phyloP scores from a whole-genome alignment of 1,140 invertebrate genomes.

The Brachionus koreanus region DNA sequence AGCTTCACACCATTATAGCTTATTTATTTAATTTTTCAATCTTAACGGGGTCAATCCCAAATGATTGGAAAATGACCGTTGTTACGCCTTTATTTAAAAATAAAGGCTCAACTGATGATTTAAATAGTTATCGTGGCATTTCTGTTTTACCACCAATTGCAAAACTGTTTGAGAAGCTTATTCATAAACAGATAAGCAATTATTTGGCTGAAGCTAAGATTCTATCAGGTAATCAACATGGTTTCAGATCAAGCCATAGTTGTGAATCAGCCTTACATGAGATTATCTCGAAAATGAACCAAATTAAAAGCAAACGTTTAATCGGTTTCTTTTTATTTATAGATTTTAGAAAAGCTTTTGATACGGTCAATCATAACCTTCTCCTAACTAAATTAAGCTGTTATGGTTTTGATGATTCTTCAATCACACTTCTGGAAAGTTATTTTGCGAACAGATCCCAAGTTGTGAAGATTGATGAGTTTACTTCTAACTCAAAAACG shows the following conservation, averaged over 20 bases:
- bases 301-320: too few relatives aligned
- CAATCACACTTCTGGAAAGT: neutral
- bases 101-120: neutral
- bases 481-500: too few relatives aligned
- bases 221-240: neutral
- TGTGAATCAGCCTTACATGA: too few relatives aligned
- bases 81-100: neutral
- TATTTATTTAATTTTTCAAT: neutral
- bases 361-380: too few relatives aligned
- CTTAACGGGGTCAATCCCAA: neutral
- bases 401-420: too few relatives aligned
- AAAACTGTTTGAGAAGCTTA: neutral
- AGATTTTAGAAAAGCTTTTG: too few relatives aligned
- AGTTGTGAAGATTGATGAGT: too few relatives aligned
- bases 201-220: neutral
- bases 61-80: neutral
- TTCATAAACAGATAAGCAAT: neutral
- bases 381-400: too few relatives aligned
- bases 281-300: too few relatives aligned
- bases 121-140: neutral
- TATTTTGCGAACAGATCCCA: too few relatives aligned
- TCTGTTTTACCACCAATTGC: neutral
- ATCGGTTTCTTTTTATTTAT: too few relatives aligned
- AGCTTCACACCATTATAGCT: neutral
- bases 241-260: too few relatives aligned